Percentiles rank a stretch among this genome's conserved stretches.
Conservation (phyloP, 2,113 vertebrate genomes). For the Glaucidium brasilianum region DNA sequence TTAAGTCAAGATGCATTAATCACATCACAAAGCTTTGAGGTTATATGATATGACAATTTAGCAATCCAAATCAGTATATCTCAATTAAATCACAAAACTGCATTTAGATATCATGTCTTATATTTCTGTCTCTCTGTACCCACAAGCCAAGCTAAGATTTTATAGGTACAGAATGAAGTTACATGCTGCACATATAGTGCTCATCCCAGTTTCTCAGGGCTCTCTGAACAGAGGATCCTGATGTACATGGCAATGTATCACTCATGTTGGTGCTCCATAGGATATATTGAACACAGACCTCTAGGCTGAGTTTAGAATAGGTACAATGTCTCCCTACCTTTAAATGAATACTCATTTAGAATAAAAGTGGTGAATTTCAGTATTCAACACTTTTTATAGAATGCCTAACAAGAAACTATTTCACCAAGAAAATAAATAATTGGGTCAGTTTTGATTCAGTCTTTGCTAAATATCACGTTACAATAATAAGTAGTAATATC, state of each 20-base stretch:
- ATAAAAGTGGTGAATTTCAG: neutral
- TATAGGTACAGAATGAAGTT: neutral
- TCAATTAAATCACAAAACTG: neutral
- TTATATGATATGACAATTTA: neutral
- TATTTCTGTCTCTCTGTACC: neutral
- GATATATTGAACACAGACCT: neutral
- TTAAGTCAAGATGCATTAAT: slow-evolving; percentile 1
- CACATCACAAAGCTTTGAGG: neutral
- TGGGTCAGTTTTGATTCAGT: neutral
- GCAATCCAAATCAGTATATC: neutral
- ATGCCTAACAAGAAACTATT: neutral
- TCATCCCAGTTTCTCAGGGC: neutral
- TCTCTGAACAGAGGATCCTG: neutral
- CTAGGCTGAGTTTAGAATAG: neutral
- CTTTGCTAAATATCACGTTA: neutral
- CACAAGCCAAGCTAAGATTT: neutral
- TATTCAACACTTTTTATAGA: neutral
- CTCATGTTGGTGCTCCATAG: neutral
- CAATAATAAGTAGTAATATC: neutral
- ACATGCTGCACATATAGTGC: neutral
- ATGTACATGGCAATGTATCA: neutral
- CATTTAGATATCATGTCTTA: neutral
- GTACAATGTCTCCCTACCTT: neutral
- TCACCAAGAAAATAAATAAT: neutral
- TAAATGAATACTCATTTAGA: neutral